A percentile compares a stretch with the other conserved stretches of the same genome.
phyloP scores from a whole-genome alignment of 2,888 invertebrate species.

The Synergus itoensis region DNA sequence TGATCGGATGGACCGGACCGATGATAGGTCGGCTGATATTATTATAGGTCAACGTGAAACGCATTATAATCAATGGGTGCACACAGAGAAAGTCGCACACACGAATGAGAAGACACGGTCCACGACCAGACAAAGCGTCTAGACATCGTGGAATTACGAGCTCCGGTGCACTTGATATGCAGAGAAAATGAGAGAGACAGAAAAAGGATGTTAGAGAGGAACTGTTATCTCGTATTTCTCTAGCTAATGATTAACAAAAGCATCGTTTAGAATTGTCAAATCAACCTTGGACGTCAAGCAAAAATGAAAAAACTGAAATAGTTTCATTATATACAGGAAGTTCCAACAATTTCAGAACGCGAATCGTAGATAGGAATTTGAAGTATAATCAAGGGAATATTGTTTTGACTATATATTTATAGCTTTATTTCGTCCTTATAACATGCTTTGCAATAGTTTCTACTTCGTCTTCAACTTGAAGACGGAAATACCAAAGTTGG shows the following conservation, averaged over 20 bases:
- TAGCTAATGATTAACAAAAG: background rate
- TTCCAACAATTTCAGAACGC: too few species aligned
- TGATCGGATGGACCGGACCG: background rate
- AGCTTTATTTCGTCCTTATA: background rate
- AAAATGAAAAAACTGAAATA: background rate
- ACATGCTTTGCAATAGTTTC: background rate
- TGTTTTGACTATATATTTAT: background rate
- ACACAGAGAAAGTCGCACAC: constrained; percentile 7
- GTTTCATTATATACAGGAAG: too few species aligned
- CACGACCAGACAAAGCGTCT: constrained; percentile 31
- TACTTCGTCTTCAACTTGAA: background rate
- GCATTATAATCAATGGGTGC: constrained; percentile 26
- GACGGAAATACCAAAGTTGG: constrained; percentile 9
- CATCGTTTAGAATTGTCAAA: background rate
- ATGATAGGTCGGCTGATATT: constrained; percentile 34
- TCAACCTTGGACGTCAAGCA: too few species aligned
- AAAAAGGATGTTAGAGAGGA: background rate
- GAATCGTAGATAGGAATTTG: too few species aligned
- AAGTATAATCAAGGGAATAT: background rate
- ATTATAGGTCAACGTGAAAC: constrained; percentile 26
- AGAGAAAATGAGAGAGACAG: background rate
- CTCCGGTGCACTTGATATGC: constrained; percentile 2
- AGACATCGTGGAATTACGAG: constrained; percentile 3
- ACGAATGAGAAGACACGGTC: background rate
- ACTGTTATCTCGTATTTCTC: background rate